phyloP scores from a whole-genome alignment of 1,140 invertebrate species.

The Tetragnatha versicolor region DNA sequence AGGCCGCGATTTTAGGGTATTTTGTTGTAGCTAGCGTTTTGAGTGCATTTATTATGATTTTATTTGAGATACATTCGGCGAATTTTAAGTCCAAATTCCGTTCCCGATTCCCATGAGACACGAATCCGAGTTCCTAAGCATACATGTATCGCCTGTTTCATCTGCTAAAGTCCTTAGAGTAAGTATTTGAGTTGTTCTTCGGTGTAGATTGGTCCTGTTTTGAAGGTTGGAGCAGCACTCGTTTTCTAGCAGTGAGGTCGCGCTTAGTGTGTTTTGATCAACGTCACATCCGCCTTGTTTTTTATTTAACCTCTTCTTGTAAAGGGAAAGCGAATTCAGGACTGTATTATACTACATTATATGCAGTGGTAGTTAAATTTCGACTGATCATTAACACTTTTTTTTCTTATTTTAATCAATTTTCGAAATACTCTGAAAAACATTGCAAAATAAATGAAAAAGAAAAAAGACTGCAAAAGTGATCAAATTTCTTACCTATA shows the following conservation, averaged over 20 bases:
- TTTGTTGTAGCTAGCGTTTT: slow-evolving; percentile 53
- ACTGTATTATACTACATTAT: too few relatives aligned
- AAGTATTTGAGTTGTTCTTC: too few relatives aligned
- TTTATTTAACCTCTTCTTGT: too few relatives aligned
- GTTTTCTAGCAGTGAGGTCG: slow-evolving; percentile 2
- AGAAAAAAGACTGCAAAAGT: too few relatives aligned
- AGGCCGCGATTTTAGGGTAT: slow-evolving; percentile 41
- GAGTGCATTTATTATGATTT: slow-evolving; percentile 54
- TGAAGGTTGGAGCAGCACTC: background rate
- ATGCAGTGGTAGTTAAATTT: too few relatives aligned
- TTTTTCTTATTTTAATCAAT: too few relatives aligned
- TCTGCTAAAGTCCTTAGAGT: slow-evolving; percentile 53
- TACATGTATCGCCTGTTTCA: slow-evolving; percentile 52
- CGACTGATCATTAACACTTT: too few relatives aligned
- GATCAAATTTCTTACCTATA: too few relatives aligned
- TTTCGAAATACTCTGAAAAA: too few relatives aligned
- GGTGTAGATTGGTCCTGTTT: too few relatives aligned
- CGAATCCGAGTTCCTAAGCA: background rate
- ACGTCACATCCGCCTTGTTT: slow-evolving; percentile 22
- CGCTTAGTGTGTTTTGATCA: background rate
- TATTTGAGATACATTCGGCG: slow-evolving; percentile 40
- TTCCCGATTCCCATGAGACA: slow-evolving; percentile 1
- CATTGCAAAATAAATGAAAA: too few relatives aligned
- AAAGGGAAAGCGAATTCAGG: too few relatives aligned
- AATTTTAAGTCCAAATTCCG: slow-evolving; percentile 47